Evolutionary conservation across 2,888 invertebrate species (phyloP), one percentile per base, ranked within the genome.

Genomic region (Clusia tigrina): DNA sequence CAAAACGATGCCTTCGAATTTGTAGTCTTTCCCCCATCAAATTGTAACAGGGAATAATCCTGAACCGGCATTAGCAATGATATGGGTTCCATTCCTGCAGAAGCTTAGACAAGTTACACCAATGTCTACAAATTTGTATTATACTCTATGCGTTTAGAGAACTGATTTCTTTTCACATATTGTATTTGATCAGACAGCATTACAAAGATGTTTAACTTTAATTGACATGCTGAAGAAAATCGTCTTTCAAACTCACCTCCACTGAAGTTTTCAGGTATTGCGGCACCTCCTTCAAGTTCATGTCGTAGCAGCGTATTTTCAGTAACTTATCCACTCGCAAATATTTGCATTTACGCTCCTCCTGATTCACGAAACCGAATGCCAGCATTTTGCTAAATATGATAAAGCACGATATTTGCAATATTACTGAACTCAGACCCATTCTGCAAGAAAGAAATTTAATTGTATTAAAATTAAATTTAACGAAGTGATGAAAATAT

Each of bases 201-300:
- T 12, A 6, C 6, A 32, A 42, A 3, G 42, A 42, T 42, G 9
- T 42, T 42, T 3, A 42, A 42, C 3, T 3, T 15, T 42, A 15
- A 12, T 42, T n/a, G 12, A 6, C n/a, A 17, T 17, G n/a, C 9
- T 6, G n/a, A n/a, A n/a, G n/a, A n/a, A n/a, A n/a, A n/a, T n/a
- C 22, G 5, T 48, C 22, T 18, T 5, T 20, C 15, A 12, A 23
- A 70, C 76, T 79, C 73, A 83, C 83, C 80, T 83, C 84, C 42
- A 83, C 79, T 23, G 81, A 80, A 38, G 77, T 71, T 66, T 78
- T 82, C 6, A 83, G 71, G 69, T 74, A 76, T 63, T 81, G 79
- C 18, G 83, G 83, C 67, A 84, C 81, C 67, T 82, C 82, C 65
- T 75, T 81, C 20, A 83, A 69, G 69, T 83, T 76, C 82, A 84